These are phyloP conservation scores for Ferrisia virgata DNA, from an alignment of 2,888 invertebrate genomes.

Conservation along the genomic window DNA sequence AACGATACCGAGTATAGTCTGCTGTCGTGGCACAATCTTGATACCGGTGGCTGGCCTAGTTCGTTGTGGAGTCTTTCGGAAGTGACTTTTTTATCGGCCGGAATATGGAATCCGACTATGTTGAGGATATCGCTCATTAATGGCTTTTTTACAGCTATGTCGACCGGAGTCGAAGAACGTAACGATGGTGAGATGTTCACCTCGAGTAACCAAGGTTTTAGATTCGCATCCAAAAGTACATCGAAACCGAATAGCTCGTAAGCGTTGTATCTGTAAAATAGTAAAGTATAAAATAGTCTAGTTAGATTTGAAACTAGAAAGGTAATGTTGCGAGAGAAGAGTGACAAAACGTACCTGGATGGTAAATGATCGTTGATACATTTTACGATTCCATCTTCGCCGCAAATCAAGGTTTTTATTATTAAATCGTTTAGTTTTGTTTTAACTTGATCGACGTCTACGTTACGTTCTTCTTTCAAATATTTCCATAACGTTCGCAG, in stretches of 20 bases:
- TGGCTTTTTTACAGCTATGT: slow-evolving; percentile 4
- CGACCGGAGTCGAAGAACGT: background rate
- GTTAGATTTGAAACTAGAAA: background rate
- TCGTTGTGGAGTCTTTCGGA: background rate
- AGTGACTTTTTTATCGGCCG: background rate
- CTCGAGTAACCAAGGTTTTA: slow-evolving; percentile 22
- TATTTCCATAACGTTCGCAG: slow-evolving; percentile 4
- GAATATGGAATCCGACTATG: slow-evolving; percentile 27
- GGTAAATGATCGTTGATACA: slow-evolving; percentile 2
- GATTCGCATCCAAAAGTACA: background rate
- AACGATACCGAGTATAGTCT: slow-evolving; percentile 67
- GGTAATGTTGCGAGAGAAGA: background rate
- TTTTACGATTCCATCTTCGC: slow-evolving; percentile 18
- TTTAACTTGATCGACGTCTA: background rate
- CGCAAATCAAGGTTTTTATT: slow-evolving; percentile 20
- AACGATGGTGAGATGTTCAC: slow-evolving; percentile 31
- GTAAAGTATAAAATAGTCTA: background rate
- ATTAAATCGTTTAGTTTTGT: background rate
- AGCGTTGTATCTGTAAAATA: slow-evolving; percentile 54
- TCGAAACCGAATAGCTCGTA: slow-evolving; percentile 31
- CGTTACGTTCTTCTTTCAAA: background rate
- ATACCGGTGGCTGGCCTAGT: background rate
- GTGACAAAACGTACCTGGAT: background rate
- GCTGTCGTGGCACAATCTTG: slow-evolving; percentile 58
- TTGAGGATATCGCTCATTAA: slow-evolving; percentile 21